phyloP scores from a whole-genome alignment of 2,888 invertebrate species.

The Chymomyza amoena region DNA sequence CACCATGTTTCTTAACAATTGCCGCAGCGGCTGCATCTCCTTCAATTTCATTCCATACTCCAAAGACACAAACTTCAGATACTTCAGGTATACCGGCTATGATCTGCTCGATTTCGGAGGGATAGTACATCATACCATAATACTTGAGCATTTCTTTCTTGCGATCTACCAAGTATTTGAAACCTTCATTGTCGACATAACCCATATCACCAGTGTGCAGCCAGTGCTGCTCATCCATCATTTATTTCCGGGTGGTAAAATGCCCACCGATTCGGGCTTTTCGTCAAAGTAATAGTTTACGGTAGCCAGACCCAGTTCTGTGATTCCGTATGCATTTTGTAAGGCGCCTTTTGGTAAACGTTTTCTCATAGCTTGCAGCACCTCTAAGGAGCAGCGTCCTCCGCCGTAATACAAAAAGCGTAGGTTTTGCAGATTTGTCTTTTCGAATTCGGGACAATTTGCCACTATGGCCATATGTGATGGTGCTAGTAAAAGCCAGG shows the following conservation, averaged over 20 bases:
- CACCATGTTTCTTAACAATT: slow-evolving; percentile 37
- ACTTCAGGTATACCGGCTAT: slow-evolving; percentile 57
- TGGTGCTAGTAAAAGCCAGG: slow-evolving; percentile 30
- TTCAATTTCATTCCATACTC: slow-evolving; percentile 44
- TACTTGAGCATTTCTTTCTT: slow-evolving; percentile 70
- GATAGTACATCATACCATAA: slow-evolving; percentile 55
- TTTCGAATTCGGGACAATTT: slow-evolving; percentile 7
- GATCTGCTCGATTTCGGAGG: slow-evolving; percentile 63
- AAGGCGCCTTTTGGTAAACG: slow-evolving; percentile 38
- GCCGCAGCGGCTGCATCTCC: slow-evolving; percentile 64
- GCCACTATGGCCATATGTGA: slow-evolving; percentile 25
- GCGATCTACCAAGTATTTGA: slow-evolving; percentile 57
- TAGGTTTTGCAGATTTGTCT: slow-evolving; percentile 8
- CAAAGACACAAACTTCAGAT: slow-evolving; percentile 63
- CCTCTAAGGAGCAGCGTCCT: slow-evolving; percentile 25
- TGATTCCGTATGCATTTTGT: slow-evolving; percentile 45
- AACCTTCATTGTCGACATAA: slow-evolving; percentile 63
- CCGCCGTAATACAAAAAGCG: slow-evolving; percentile 32
- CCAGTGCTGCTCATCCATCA: slow-evolving; percentile 60
- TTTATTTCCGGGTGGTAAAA: slow-evolving; percentile 30
- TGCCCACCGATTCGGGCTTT: slow-evolving; percentile 54
- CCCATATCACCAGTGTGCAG: slow-evolving; percentile 73
- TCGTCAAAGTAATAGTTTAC: slow-evolving; percentile 29
- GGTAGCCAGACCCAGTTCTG: slow-evolving; percentile 42
- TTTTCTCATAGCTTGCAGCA: slow-evolving; percentile 31